phyloP scores from a whole-genome alignment of 2,113 vertebrate genomes.

The Microtus richardsoni region DNA sequence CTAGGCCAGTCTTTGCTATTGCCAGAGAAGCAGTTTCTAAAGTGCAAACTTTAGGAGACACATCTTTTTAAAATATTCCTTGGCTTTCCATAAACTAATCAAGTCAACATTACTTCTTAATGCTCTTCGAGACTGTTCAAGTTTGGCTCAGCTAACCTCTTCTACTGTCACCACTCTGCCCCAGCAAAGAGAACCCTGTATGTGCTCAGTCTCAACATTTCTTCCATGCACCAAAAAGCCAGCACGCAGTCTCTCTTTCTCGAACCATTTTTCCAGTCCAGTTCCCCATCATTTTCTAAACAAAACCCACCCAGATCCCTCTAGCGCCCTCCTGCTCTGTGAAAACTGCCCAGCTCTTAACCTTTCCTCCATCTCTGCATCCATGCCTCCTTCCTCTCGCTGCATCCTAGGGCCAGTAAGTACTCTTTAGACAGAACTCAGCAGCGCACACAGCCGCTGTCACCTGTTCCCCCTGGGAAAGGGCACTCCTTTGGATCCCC shows the following conservation, averaged over 20 bases:
- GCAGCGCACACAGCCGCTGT: background rate
- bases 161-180: background rate
- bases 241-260: background rate
- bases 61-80: conserved; percentile 37
- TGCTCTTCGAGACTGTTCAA: conserved; percentile 26
- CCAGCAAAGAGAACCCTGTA: background rate
- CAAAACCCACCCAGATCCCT: background rate
- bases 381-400: background rate
- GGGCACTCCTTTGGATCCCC: background rate
- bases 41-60: background rate
- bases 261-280: conserved; percentile 9
- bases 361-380: background rate
- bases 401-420: background rate
- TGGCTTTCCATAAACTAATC: background rate
- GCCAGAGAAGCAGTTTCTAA: conserved; percentile 17
- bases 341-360: background rate
- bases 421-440: background rate
- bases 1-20: background rate
- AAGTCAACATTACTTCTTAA: conserved; percentile 41
- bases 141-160: background rate
- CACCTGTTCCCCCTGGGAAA: background rate
- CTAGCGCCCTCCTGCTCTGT: background rate
- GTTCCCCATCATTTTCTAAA: background rate
- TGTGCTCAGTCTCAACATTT: background rate
- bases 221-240: background rate